Conservation (phyloP, 64 coral and sea anemone species). For the Stichodactyla helianthus region DNA sequence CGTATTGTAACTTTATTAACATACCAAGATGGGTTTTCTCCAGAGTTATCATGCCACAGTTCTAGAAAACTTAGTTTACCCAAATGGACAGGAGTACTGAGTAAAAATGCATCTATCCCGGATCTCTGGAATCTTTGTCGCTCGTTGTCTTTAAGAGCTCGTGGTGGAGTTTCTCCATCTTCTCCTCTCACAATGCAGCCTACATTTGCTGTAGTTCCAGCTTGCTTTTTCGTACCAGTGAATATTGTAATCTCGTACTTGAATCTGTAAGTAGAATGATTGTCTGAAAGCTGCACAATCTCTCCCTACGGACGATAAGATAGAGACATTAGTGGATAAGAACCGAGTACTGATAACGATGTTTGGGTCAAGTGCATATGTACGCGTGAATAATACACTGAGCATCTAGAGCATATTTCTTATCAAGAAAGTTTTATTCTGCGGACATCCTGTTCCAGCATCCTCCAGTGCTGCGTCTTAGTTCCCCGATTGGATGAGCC, state of each 20-base stretch:
- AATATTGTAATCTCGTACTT: slow-evolving; percentile 70
- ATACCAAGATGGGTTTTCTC: slow-evolving; percentile 73
- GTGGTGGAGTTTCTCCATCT: slow-evolving; percentile 38
- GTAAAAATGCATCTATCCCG: slow-evolving; percentile 59
- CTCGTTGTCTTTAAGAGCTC: slow-evolving; percentile 44
- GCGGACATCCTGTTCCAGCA: no score
- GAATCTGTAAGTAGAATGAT: slow-evolving; percentile 30
- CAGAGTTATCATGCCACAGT: slow-evolving; percentile 83
- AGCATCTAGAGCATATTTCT: no score
- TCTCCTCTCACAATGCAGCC: slow-evolving; percentile 57
- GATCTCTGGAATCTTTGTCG: slow-evolving; percentile 61
- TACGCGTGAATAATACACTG: no score
- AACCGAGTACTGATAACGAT: no score
- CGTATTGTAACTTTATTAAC: slow-evolving; percentile 62
- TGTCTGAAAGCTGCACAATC: slow-evolving; percentile 46
- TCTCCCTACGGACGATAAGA: slow-evolving; percentile 26
- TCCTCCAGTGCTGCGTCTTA: no score
- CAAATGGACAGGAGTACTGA: slow-evolving; percentile 53
- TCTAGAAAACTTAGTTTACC: slow-evolving; percentile 51
- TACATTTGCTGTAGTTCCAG: slow-evolving; percentile 63
- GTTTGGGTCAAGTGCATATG: no score
- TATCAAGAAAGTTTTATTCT: no score
- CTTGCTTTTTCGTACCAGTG: slow-evolving; percentile 46
- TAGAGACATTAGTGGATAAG: background rate
- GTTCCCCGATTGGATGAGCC: no score